A percentile compares a stretch with the other conserved stretches of the same genome.
These are phyloP conservation scores for Cyanoramphus novaezelandiae DNA, from an alignment of 2,113 vertebrate genomes.

Conservation along the genomic window DNA sequence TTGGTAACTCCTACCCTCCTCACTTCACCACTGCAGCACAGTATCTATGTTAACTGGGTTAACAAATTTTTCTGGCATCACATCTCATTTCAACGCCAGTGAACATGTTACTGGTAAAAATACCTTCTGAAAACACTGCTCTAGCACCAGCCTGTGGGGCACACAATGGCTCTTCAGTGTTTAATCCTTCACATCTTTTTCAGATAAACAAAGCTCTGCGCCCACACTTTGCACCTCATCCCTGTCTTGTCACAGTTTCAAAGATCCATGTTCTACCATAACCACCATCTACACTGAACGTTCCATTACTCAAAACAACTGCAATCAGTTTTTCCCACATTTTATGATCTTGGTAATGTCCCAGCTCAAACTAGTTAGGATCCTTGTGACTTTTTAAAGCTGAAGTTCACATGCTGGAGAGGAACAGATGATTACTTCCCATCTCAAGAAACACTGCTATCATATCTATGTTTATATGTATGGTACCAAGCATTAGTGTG, in stretches of 20 bases:
- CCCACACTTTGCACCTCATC: background rate
- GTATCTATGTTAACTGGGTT: background rate
- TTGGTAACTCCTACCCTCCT: background rate
- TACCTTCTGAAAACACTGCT: background rate
- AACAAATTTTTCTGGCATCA: background rate
- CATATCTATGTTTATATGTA: background rate
- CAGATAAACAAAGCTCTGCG: background rate
- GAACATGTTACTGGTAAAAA: background rate
- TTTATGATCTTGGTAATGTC: background rate
- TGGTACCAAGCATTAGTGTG: background rate
- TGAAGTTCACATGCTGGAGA: background rate
- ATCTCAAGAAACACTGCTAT: background rate
- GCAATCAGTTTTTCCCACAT: background rate
- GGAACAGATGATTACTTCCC: background rate
- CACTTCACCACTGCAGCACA: background rate
- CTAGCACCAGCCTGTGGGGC: background rate
- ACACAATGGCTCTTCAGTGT: fast-evolving
- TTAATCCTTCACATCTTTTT: background rate
- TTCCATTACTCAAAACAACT: constrained; percentile 17
- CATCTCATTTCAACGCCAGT: background rate
- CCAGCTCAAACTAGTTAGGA: background rate
- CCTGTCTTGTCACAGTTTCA: background rate
- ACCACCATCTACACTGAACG: background rate
- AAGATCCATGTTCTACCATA: background rate
- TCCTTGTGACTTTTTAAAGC: background rate